Evolutionary conservation across 2,113 vertebrate genomes (phyloP), one percentile per base, ranked within the genome.

Genomic region (Anser brachyrhynchus): DNA sequence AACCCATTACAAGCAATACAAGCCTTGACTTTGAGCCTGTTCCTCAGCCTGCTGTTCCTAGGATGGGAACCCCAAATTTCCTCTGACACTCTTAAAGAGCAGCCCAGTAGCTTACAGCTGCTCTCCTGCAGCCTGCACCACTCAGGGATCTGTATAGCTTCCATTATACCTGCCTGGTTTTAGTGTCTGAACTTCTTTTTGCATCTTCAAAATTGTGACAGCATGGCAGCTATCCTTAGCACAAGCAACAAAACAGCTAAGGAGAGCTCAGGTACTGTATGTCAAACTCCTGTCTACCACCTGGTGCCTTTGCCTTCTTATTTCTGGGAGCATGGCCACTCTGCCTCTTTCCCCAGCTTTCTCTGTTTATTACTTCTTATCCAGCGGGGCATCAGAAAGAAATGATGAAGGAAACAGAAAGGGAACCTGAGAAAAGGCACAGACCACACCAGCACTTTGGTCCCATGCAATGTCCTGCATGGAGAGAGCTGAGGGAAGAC

Each of bases 331-430:
- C 1, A 7, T 41, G 55, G 77, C 41, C 11, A 0, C 41, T 9
- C 61, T 61, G 15, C 13, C 87, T 52, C 55, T 13, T 57, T 49
- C 33, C 4, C 1, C 5, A n/a, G 22, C 41, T 59, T 41, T 39
- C 67, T 25, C 44, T 61, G 57, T 51, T 35, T 46, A 67, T 89
- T 59, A 15, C 88, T 89, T 55, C 26, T 61, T 89, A 92, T 83
- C 77, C 49, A 80, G 37, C 5, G 31, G 21, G 18, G 10, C 78
- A 57, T 7, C 52, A 62, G 1, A 8, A 66, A 26, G 61, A 89
- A 89, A 52, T 0, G 1, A 73, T 35, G 54, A 76, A 62, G 58
- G 57, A 92, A 78, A 57, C 8, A 72, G 66, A 81, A 87, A 67
- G 28, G 44, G 19, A 75, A 19, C 59, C 64, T 1, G 7, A 75